These are phyloP conservation scores for Artemia franciscana DNA, from an alignment of 1,140 invertebrate genomes.

Conservation along the genomic window DNA sequence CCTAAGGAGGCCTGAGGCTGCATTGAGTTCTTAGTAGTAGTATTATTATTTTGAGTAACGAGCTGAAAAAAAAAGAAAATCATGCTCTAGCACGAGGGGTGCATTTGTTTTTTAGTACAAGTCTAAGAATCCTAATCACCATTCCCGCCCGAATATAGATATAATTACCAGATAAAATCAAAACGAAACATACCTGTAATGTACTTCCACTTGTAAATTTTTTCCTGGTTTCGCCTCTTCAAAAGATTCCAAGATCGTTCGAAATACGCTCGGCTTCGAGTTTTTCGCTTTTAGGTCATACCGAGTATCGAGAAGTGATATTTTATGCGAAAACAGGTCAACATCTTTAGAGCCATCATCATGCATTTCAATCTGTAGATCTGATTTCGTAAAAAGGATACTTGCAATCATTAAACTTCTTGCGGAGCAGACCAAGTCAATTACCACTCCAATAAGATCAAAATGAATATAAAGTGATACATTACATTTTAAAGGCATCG, in stretches of 20 bases:
- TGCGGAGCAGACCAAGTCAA: conserved; percentile 32
- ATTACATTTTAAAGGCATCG: no score
- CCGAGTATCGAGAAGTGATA: conserved; percentile 57
- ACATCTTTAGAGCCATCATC: conserved; percentile 74
- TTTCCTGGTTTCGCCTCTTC: conserved; percentile 23
- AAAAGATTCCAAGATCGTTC: conserved; percentile 55
- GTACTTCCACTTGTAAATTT: conserved; percentile 55
- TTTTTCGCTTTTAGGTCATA: conserved; percentile 23
- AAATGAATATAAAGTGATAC: conserved; percentile 57
- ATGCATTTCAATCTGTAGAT: conserved; percentile 52
- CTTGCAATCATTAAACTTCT: conserved; percentile 43
- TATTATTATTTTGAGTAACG: no score
- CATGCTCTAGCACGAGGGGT: no score
- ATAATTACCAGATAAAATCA: neutral
- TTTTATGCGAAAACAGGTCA: conserved; percentile 77
- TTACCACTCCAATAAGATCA: conserved; percentile 63
- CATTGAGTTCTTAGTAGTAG: no score
- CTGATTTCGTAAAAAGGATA: conserved; percentile 76
- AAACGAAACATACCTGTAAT: conserved; percentile 25
- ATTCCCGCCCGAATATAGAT: neutral
- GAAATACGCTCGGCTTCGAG: conserved; percentile 53
- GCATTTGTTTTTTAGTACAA: no score
- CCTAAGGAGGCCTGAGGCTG: no score
- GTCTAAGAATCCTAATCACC: no score
- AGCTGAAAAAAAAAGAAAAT: no score